Base-by-base conservation (phyloP, 2,113 vertebrate genomes). In the Sigmodon hispidus region DNA sequence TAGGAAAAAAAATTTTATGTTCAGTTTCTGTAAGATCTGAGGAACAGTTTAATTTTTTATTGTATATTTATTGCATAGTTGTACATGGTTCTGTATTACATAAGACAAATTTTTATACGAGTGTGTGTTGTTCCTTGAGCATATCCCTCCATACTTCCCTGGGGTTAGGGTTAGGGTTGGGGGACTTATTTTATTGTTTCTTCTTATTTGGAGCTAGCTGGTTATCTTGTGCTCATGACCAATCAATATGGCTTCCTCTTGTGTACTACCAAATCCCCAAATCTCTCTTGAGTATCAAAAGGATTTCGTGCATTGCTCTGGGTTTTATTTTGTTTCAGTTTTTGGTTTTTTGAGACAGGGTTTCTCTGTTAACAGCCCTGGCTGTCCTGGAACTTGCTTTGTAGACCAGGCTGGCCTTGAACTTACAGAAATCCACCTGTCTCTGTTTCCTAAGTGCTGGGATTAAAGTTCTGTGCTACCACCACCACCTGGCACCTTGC, bases 1-100 rank as follows among this genome's bases (percentile, higher is more conserved):
- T 80, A 48, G 63, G 15, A 57, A 91, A 76, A 76, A n/a, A 91
- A 40, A 52, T 94, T 97, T 94, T 81, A 81, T 90, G 70, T 95
- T 59, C 63, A 69, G 65, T 89, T 90, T 10, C 91, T 63, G 0
- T 61, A 92, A 70, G 57, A 80, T 70, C 87, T 31, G 76, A 91
- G 24, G 12, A 85, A 29, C 52, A 70, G 1, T 94, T 40, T 43
- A 70, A n/a, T 67, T 73, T 77, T 57, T 57, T 36, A 59, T 81
- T 81, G 9, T 81, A 43, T 40, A 40, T 70, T n/a, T 40, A 70
- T 72, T 73, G 17, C 31, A 11, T 11, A 72, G 31, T 55, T 72
- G 8, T 40, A 57, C 9, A 43, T 73, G 36, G n/a, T 43, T 21
- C 16, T 73, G 12, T 57, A 36, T 63, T 45, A n/a, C 16, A 69